These are phyloP conservation scores for human DNA, from an alignment of 2,113 vertebrate genomes.

Conservation along the genomic window DNA sequence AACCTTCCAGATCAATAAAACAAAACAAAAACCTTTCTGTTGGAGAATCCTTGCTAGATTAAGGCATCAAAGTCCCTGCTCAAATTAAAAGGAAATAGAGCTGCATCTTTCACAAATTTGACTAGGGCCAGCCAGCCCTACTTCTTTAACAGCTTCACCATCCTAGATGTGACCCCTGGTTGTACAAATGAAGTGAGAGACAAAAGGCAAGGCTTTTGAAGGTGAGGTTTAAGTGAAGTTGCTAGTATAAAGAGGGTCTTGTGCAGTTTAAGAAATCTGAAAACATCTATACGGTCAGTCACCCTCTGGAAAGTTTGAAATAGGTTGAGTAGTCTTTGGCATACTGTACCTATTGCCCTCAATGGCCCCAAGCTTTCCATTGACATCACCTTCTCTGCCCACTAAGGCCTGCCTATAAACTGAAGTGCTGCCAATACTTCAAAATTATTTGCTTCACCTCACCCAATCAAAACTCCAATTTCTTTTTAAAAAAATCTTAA, in stretches of 20 bases:
- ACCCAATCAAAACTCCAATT: background rate
- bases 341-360: background rate
- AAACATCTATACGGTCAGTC: background rate
- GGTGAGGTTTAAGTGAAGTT: background rate
- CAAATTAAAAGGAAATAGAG: slow-evolving; percentile 9
- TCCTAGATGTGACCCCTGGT: background rate
- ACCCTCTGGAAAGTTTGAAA: background rate
- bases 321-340: background rate
- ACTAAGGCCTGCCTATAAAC: background rate
- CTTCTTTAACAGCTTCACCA: background rate
- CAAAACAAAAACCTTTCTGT: background rate
- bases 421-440: background rate
- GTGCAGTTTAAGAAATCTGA: slow-evolving; percentile 7
- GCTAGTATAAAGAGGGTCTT: background rate
- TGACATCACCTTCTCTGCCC: background rate
- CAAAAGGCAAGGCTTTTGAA: background rate
- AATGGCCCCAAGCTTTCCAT: background rate
- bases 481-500: background rate
- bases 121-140: background rate
- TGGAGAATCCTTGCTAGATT: background rate
- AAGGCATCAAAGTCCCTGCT: background rate
- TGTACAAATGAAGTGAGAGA: background rate
- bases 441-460: slow-evolving; percentile 1
- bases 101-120: background rate
- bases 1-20: slow-evolving; percentile 15